These are phyloP conservation scores for Nyctereutes procyonoides DNA, from an alignment of 2,113 vertebrate genomes.

Conservation along the genomic window DNA sequence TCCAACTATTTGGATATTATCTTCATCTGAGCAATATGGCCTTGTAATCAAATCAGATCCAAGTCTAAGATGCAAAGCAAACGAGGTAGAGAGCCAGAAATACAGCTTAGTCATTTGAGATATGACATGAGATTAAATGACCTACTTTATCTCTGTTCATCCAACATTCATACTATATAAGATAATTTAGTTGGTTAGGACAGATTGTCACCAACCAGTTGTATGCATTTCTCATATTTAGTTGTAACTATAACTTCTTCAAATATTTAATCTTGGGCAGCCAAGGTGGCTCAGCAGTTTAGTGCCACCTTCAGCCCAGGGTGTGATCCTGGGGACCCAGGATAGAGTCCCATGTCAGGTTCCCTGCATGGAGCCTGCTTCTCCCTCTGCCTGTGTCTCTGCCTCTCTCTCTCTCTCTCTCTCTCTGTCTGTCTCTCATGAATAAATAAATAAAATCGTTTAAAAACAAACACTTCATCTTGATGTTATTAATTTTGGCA, in stretches of 20 bases:
- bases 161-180: neutral
- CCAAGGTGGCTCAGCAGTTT: too few species aligned
- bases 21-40: neutral
- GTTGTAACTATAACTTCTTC: neutral
- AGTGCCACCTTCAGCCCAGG: too few species aligned
- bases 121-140: neutral
- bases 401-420: too few species aligned
- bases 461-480: neutral
- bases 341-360: too few species aligned
- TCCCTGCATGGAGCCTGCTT: too few species aligned
- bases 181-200: neutral
- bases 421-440: too few species aligned
- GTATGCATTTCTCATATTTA: neutral
- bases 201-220: neutral
- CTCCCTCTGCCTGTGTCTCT: too few species aligned
- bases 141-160: neutral
- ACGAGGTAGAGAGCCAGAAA: neutral
- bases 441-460: too few species aligned
- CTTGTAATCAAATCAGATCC: neutral
- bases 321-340: too few species aligned
- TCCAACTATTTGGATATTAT: neutral
- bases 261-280: neutral
- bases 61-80: neutral
- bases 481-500: neutral
- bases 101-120: neutral